Conservation (phyloP, 2,113 vertebrate species). For the Hemibagrus wyckioides region DNA sequence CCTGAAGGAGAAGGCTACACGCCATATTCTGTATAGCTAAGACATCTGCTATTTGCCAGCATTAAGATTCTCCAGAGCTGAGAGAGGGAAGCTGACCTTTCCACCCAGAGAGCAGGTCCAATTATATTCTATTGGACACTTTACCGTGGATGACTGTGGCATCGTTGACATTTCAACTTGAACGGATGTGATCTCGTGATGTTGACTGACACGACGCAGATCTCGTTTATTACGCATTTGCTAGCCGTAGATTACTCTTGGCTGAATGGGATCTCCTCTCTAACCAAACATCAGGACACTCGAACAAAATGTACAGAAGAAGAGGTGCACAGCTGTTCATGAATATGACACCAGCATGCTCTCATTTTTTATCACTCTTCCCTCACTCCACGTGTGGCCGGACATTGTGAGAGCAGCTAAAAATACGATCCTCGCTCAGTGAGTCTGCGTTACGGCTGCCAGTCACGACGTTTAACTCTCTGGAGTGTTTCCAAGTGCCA, state of each 20-base stretch:
- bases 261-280: neutral
- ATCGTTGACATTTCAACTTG: neutral
- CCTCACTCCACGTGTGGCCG: neutral
- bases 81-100: neutral
- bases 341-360: neutral
- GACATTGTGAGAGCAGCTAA: slow-evolving; percentile 14
- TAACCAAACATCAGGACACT: neutral
- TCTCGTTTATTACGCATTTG: slow-evolving; percentile 1
- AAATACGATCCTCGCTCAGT: slow-evolving; percentile 57
- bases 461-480: slow-evolving; percentile 13
- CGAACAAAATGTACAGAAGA: neutral
- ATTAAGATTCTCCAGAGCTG: neutral
- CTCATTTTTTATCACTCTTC: neutral
- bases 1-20: neutral
- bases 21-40: neutral
- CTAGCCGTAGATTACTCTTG: neutral
- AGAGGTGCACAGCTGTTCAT: slow-evolving; percentile 25
- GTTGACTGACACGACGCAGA: neutral
- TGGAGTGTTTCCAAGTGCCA: neutral
- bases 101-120: neutral
- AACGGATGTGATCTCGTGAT: neutral
- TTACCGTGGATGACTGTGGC: neutral
- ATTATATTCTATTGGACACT: neutral
- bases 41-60: neutral
- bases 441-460: slow-evolving; percentile 52